Conservation (phyloP, 2,797 vertebrate species). For the Chromis chromis region DNA sequence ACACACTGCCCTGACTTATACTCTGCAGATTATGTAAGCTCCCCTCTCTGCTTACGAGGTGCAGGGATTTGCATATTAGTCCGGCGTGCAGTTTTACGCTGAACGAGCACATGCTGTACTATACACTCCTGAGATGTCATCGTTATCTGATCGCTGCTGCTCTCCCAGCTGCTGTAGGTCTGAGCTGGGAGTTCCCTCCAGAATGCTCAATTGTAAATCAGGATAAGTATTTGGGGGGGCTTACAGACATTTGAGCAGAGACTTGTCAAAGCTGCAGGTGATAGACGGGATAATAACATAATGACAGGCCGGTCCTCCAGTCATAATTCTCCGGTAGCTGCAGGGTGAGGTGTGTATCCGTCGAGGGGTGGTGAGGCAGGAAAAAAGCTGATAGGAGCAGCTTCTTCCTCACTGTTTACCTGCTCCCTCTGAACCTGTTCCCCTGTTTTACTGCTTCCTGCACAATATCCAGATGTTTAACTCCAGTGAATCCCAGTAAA, state of each 20-base stretch:
- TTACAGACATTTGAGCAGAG: constrained; percentile 33
- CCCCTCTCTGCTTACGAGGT: constrained; percentile 5
- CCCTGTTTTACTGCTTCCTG: background rate
- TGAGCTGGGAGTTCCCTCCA: constrained; percentile 47
- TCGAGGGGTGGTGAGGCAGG: background rate
- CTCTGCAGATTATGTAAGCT: constrained; percentile 13
- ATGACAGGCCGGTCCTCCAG: constrained; percentile 52
- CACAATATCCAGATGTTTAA: no score
- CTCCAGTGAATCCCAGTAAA: no score
- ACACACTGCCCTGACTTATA: constrained; percentile 40
- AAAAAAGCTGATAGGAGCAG: constrained; percentile 17
- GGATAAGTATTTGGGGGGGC: constrained; percentile 11
- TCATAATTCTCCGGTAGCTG: constrained; percentile 44
- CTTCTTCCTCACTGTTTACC: no score
- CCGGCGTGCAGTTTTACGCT: background rate
- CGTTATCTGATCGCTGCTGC: constrained; percentile 12
- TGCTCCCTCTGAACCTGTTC: background rate
- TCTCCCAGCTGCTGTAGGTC: constrained; percentile 40
- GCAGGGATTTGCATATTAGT: constrained; percentile 9
- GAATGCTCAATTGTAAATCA: constrained; percentile 37
- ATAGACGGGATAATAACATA: constrained; percentile 55
- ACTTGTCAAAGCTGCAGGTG: constrained; percentile 35
- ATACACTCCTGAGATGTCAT: background rate
- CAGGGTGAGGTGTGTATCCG: constrained; percentile 45
- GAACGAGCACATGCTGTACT: background rate